Base-by-base conservation (phyloP, 1,140 invertebrate genomes). In the Anoplolepis gracilipes region DNA sequence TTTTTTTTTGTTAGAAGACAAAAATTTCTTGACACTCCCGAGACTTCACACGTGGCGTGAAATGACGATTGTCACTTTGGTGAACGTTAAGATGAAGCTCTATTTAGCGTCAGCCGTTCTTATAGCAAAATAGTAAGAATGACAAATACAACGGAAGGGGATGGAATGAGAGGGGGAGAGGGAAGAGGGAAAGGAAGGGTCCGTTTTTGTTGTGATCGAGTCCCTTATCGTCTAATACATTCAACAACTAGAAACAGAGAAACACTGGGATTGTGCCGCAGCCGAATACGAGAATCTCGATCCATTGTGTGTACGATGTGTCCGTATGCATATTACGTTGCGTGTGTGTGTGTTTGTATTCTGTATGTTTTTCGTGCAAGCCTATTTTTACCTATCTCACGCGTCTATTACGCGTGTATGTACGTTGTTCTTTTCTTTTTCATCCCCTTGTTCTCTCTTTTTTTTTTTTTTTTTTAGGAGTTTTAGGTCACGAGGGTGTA, bases 171-270 rank as follows among this genome's bases (percentile, higher is more conserved):
- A 25, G n/a, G 13, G 1, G 8, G 16, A 2, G 36, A 28, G 69
- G 46, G 53, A 73, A 36, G n/a, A 70, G 69, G 46, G 53, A 49
- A 30, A 67, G 82, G 19, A n/a, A 53, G 53, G 70, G 16, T 73
- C 69, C 86, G 77, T 85, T 85, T 86, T 90, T 84, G 69, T 62
- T 85, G 42, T 69, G 87, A 88, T 87, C 85, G 79, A 90, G 82
- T 61, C 72, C 85, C 77, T 86, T 90, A 91, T 73, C 65, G 76
- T 79, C 78, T 91, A 91, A 90, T 64, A 90, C 90, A 91, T 90
- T 84, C 90, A 92, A 93, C 91, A 92, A 90, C 70, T 86, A 90
- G 86, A 92, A 91, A 91, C 87, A 85, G 69, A 84, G 69, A 90
- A 90, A 90, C 85, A 87, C 87, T 87, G 76, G 61, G 87, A 88